phyloP scores from a whole-genome alignment of 2,113 vertebrate genomes.

The Talpa occidentalis region DNA sequence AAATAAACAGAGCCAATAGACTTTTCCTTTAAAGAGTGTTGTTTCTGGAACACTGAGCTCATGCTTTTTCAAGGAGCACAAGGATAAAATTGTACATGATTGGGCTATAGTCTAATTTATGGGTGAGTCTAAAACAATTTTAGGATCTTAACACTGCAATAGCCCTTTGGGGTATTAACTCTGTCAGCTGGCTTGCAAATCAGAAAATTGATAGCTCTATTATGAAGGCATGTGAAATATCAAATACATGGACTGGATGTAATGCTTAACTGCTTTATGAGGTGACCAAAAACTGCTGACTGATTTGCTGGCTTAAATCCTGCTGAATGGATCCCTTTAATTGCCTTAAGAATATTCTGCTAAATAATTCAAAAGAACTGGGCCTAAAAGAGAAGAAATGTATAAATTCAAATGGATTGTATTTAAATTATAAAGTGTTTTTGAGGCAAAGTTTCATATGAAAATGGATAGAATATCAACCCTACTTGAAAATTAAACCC shows the following conservation, averaged over 20 bases:
- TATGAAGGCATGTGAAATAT: conserved; percentile 77
- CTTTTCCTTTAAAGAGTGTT: conserved; percentile 41
- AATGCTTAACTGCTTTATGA: conserved; percentile 80
- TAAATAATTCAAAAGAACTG: conserved; percentile 70
- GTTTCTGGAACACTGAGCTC: conserved; percentile 45
- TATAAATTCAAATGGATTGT: not conserved
- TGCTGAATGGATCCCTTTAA: conserved; percentile 62
- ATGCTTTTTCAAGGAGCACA: conserved; percentile 63
- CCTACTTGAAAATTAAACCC: not conserved
- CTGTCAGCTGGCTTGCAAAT: conserved; percentile 78
- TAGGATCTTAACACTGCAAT: conserved; percentile 74
- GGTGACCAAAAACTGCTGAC: conserved; percentile 71
- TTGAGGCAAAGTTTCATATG: not conserved
- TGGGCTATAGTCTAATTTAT: conserved; percentile 66
- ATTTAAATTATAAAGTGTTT: conserved; percentile 52
- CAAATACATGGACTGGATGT: conserved; percentile 67
- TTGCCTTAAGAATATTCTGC: conserved; percentile 65
- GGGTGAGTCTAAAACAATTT: conserved; percentile 79
- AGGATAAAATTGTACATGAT: conserved; percentile 64
- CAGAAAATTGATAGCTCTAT: conserved; percentile 79
- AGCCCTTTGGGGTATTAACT: conserved; percentile 72
- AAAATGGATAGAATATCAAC: not conserved
- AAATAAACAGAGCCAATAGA: not conserved
- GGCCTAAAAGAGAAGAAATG: conserved; percentile 46
- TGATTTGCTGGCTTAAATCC: conserved; percentile 80